Percentiles rank a stretch among this genome's conserved stretches.
These are phyloP conservation scores for Anniella stebbinsi DNA, from an alignment of 2,797 vertebrate genomes.

Conservation along the genomic window DNA sequence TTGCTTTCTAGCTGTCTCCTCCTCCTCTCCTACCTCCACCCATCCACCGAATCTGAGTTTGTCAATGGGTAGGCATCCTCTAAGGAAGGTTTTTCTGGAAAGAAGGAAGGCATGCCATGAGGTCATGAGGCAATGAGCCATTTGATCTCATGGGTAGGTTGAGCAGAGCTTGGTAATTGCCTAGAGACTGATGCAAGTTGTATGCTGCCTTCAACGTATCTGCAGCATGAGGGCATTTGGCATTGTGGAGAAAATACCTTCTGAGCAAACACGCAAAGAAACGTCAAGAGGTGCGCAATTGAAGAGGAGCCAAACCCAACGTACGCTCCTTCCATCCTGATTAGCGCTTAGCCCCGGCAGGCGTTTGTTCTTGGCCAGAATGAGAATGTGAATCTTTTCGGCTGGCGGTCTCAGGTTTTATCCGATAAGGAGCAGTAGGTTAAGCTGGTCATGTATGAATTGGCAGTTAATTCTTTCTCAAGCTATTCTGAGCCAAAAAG, in stretches of 20 bases:
- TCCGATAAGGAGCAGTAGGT: not conserved
- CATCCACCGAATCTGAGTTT: not conserved
- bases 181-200: constrained; percentile 51
- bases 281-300: constrained; percentile 54
- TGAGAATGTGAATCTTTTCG: constrained; percentile 31
- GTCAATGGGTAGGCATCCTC: constrained; percentile 37
- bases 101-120: not conserved
- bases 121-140: not conserved
- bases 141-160: constrained; percentile 50
- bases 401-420: not conserved
- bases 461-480: constrained; percentile 26
- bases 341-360: constrained; percentile 34
- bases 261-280: constrained; percentile 36
- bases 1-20: rapidly evolving
- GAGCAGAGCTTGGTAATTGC: constrained; percentile 24
- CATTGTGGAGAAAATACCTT: constrained; percentile 28
- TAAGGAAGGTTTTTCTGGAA: constrained; percentile 28
- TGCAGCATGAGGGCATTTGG: not conserved
- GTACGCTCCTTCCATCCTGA: not conserved
- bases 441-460: constrained; percentile 1
- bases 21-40: not conserved
- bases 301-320: constrained; percentile 33
- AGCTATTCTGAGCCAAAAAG: not conserved
- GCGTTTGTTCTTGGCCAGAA: not conserved
- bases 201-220: constrained; percentile 27